Evolutionary conservation across 2,113 vertebrate genomes (phyloP).

Genomic region (Hemiprocne comata): DNA sequence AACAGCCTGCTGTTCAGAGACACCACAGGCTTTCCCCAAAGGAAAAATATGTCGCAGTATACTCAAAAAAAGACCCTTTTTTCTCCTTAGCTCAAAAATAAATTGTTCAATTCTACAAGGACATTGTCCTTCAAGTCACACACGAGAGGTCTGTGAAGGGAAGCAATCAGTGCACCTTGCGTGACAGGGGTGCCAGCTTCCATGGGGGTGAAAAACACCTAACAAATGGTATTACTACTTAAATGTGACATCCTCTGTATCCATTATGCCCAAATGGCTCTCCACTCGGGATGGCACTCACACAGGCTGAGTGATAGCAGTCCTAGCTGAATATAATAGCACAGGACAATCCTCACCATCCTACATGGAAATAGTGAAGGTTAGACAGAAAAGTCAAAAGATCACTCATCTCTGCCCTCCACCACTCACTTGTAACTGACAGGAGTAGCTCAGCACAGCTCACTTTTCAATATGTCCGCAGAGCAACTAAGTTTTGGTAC

Average conservation of each 20-base stretch:
- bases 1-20: neutral
- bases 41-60: neutral
- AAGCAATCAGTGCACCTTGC: neutral
- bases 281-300: neutral
- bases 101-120: neutral
- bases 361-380: neutral
- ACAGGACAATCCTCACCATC: neutral
- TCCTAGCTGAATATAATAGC: neutral
- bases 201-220: neutral
- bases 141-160: neutral
- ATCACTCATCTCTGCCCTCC: neutral
- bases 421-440: neutral
- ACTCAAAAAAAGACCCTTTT: neutral
- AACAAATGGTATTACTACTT: rapidly evolving
- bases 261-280: neutral
- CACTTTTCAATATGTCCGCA: neutral
- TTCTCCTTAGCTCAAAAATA: neutral
- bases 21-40: neutral
- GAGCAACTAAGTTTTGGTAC: neutral
- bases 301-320: neutral
- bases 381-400: neutral
- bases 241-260: neutral
- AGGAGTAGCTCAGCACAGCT: neutral
- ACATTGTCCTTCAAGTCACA: neutral
- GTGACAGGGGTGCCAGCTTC: neutral